Evolutionary conservation across 2,888 invertebrate genomes (phyloP).

Genomic region (Drosophila nr. fundita): DNA sequence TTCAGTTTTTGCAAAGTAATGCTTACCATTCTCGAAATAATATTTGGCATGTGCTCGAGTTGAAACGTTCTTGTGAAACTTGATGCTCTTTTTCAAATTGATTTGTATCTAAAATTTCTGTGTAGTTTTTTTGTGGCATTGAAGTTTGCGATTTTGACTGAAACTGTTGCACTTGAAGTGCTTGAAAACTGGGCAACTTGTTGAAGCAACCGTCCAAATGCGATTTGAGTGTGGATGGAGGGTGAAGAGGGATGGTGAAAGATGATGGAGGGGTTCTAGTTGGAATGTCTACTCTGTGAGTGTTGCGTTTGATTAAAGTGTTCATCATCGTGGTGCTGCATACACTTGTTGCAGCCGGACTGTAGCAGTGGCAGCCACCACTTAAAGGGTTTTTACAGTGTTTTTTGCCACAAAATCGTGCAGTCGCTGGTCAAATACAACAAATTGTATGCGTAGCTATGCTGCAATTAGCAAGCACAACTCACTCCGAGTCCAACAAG

Average conservation of each 20-base stretch:
- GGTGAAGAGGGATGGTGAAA: too few relatives aligned
- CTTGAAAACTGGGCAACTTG: constrained; percentile 48
- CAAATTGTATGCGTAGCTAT: constrained; percentile 45
- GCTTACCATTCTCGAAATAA: not conserved
- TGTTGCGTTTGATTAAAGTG: constrained; percentile 48
- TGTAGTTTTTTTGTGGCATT: not conserved
- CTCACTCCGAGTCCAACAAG: constrained; percentile 1
- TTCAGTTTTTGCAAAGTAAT: too few relatives aligned
- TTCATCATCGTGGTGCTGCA: constrained; percentile 32
- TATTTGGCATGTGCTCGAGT: not conserved
- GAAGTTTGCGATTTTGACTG: not conserved
- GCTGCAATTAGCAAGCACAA: constrained; percentile 46
- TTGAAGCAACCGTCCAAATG: constrained; percentile 42
- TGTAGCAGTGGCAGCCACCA: constrained; percentile 9
- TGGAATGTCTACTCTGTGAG: constrained; percentile 19
- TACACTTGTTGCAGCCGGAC: constrained; percentile 13
- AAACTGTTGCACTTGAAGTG: constrained; percentile 40
- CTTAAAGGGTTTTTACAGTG: constrained; percentile 18
- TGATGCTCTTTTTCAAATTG: not conserved
- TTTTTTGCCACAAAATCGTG: constrained; percentile 25
- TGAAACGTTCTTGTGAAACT: not conserved
- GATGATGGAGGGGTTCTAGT: not conserved
- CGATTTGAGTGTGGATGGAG: not conserved
- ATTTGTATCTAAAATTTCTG: not conserved
- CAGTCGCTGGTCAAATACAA: constrained; percentile 11